Evolutionary conservation across 2,888 invertebrate genomes (phyloP), one percentile per base, ranked within the genome.

Genomic region (Lobophora halterata): DNA sequence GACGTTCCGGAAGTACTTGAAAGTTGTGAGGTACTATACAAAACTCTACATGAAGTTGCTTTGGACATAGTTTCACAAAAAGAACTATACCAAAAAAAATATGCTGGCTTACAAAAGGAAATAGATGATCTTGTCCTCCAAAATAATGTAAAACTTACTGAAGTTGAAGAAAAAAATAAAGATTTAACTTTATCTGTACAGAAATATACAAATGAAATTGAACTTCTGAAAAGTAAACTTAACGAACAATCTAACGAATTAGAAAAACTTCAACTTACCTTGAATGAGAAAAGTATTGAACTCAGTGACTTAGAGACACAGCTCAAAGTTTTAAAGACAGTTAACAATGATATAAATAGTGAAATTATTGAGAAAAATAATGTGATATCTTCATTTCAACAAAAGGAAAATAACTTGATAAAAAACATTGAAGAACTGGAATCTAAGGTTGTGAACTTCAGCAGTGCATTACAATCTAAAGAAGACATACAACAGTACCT

Each of bases 1-100:
- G 65, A 68, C 46, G 50, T 71, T 14, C 71, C 71, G 9, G 54
- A 64, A 26, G 36, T 63, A 13, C 53, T 68, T 17, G 67, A 70
- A 7, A 64, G 64, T 52, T 60, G 70, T 46, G 58, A 61, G 8
- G 51, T 52, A 18, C 49, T 67, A 19, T 67, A 73, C 27, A 61
- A 53, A 8, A 37, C 46, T 3, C 43, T 80, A 26, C 53, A 52
- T 46, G 55, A 60, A 17, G 52, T 59, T 28, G 58, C 67, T 2
- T 47, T 29, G 18, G 50, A 61, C 31, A 48, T 64, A 16, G 29
- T 71, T 1, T 40, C 52, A 24, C 52, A 74, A 53, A 76, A 65
- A 50, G 54, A 67, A 37, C 9, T 36, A 18, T 38, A 41, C 1
- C 16, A 38, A 8, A 41, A 57, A 29, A 41, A 46, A 5, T 55